These are phyloP conservation scores for Corythoichthys intestinalis DNA, from an alignment of 2,113 vertebrate species.

Conservation along the genomic window DNA sequence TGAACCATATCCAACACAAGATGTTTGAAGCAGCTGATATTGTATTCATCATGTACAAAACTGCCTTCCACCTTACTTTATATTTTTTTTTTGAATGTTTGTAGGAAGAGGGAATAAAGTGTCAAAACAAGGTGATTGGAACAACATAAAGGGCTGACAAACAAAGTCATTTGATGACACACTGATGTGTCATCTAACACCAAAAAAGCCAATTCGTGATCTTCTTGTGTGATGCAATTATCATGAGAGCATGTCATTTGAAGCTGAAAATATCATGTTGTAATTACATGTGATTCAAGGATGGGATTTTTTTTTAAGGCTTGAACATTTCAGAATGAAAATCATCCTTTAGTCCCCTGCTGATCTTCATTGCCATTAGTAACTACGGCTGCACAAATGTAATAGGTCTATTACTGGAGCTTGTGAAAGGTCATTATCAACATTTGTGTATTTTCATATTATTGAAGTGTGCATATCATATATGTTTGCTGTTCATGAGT, in stretches of 20 bases:
- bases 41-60: not conserved
- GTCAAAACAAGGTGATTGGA: conserved; percentile 5
- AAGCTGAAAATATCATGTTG: conserved; percentile 19
- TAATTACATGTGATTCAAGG: conserved; percentile 5
- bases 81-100: not conserved
- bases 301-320: conserved; percentile 3
- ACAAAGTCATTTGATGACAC: conserved; percentile 3
- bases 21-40: not conserved
- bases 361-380: conserved; percentile 41
- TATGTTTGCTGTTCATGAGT: conserved; percentile 17
- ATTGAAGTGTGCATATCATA: conserved; percentile 13
- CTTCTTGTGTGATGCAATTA: conserved; percentile 24
- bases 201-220: conserved; percentile 5
- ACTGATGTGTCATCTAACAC: not conserved
- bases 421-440: conserved; percentile 52
- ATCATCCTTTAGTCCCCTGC: conserved; percentile 28
- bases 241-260: conserved; percentile 21
- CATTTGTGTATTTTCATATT: conserved; percentile 4
- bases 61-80: not conserved
- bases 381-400: conserved; percentile 34
- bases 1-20: not conserved
- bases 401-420: conserved; percentile 36
- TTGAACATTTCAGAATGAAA: conserved; percentile 14
- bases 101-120: not conserved
- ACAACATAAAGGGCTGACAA: not conserved